Base-by-base conservation (phyloP, 2,113 vertebrate genomes). In the Meleagris gallopavo region DNA sequence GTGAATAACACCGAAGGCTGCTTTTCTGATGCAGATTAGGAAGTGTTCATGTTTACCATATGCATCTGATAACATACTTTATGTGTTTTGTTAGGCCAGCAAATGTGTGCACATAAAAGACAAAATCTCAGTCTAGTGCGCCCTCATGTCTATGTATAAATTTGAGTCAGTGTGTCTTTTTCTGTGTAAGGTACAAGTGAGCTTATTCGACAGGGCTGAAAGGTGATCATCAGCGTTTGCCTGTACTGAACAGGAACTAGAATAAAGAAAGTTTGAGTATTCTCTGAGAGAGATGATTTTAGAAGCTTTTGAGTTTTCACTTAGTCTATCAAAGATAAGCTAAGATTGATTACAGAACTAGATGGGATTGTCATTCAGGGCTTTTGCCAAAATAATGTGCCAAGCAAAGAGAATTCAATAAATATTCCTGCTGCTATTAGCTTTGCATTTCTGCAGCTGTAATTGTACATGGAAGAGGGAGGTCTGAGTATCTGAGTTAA, bases 191-290 rank as follows among this genome's bases (percentile, higher is more conserved):
- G 32, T 82, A 64, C 30, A 85, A 87, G 40, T 83, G 64, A 69
- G 29, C 24, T 82, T 71, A 83, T 64, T 92, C 57, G 41, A 36
- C 57, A 90, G 58, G 77, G 40, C 74, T 94, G 72, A 86, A 46
- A 84, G 36, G 69, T 75, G 64, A 71, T 95, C 81, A 93, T 82
- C 66, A 71, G 11, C 3, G 27, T 46, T 70, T 90, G 66, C 74
- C 83, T 94, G 43, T 85, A 78, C 54, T 69, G 71, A 91, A 84
- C 22, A 50, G 60, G 86, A 86, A 83, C 40, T 86, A 62, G 13
- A 81, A 76, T 94, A 72, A 91, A 83, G 48, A 61, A 96, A 94
- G 34, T 93, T 66, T 50, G 60, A 40, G 58, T 95, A 55, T 88
- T 94, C 50, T 81, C 76, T 79, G 52, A 65, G 20, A 29, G 76